Base-by-base conservation (phyloP, 2,888 invertebrate genomes). In the Stenichneumon culpator region DNA sequence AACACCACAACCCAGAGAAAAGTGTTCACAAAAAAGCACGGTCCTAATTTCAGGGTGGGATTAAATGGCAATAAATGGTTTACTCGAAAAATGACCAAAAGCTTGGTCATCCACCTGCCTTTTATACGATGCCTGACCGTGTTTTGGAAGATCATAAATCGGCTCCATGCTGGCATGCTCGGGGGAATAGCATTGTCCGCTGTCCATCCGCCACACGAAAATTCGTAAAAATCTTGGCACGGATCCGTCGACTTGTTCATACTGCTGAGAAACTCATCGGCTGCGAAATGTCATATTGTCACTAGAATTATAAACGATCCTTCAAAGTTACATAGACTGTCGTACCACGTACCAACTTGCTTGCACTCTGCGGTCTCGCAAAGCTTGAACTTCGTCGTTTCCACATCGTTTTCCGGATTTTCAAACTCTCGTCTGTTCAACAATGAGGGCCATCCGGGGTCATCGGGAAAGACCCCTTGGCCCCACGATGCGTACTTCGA, bases 201-300 rank as follows among this genome's bases (percentile, higher is more conserved):
- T 5, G 39, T n/a, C 87, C 88, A 91, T 11, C 87, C 87, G 44
- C 90, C 90, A 68, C 91, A 91, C 0, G 87, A 75, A 50, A 87
- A 91, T n/a, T 91, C 88, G 73, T 90, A 90, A 72, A 91, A 91
- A 73, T 91, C 75, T 0, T 90, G 84, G 47, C 91, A 91, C 3
- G 91, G 91, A 83, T 91, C 81, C 1, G 83, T 77, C 9, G 84
- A 85, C 70, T 86, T 79, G 60, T 91, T 82, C 83, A 90, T 89
- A 16, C 86, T 82, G 28, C 79, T 75, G 39, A 80, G 57, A 16
- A 87, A 84, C 32, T 86, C 86, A 0, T 83, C 73, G n/a, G 82
- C 88, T 87, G 44, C 7, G 52, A 83, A 69, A 47, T 28, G 73
- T 47, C 16, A 60, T 22, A 16, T 36, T 50, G 19, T 52, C 6